These are phyloP conservation scores for Hippocampus guttulatus DNA, from an alignment of 2,113 vertebrate genomes.

Conservation along the genomic window DNA sequence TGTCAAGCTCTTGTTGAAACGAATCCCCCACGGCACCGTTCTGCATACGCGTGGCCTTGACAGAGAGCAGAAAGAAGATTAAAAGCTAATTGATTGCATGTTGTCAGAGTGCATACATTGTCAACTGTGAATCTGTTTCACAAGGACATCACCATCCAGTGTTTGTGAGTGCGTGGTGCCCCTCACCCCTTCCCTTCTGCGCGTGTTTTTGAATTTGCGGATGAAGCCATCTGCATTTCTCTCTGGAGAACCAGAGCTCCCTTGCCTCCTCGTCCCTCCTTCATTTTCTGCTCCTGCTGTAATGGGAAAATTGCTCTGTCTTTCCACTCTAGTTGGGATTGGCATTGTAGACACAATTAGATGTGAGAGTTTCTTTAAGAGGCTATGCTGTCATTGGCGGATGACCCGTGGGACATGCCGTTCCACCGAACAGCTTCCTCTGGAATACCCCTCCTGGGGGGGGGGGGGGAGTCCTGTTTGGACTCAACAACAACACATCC, in stretches of 20 bases:
- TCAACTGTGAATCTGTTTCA: slow-evolving; percentile 16
- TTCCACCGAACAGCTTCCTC: slow-evolving; percentile 20
- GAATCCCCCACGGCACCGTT: slow-evolving; percentile 12
- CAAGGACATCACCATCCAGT: slow-evolving; percentile 25
- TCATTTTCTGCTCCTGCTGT: slow-evolving; percentile 58
- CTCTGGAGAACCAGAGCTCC: slow-evolving; percentile 61
- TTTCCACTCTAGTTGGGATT: slow-evolving; percentile 73
- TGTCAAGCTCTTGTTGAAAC: slow-evolving; percentile 34
- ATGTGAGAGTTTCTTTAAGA: slow-evolving; percentile 57
- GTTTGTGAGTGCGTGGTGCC: slow-evolving; percentile 13
- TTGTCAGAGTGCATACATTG: slow-evolving; percentile 30
- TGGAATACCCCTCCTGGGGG: slow-evolving; percentile 13
- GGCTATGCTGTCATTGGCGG: slow-evolving; percentile 52
- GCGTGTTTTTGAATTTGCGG: slow-evolving; percentile 65
- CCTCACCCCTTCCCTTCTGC: slow-evolving; percentile 49
- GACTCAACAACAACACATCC: slow-evolving; percentile 14
- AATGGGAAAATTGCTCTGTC: slow-evolving; percentile 69
- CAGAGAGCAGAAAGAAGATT: slow-evolving; percentile 41
- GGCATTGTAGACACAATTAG: slow-evolving; percentile 70
- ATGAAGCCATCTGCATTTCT: slow-evolving; percentile 68
- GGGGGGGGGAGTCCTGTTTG: slow-evolving; percentile 14
- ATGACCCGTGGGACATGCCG: slow-evolving; percentile 29
- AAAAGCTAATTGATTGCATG: slow-evolving; percentile 58
- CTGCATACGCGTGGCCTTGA: slow-evolving; percentile 21
- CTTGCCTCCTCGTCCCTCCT: slow-evolving; percentile 45